Percentiles rank a stretch among this genome's conserved stretches.
phyloP scores from a whole-genome alignment of 2,113 vertebrate genomes.

The Phylloscopus whistleri region DNA sequence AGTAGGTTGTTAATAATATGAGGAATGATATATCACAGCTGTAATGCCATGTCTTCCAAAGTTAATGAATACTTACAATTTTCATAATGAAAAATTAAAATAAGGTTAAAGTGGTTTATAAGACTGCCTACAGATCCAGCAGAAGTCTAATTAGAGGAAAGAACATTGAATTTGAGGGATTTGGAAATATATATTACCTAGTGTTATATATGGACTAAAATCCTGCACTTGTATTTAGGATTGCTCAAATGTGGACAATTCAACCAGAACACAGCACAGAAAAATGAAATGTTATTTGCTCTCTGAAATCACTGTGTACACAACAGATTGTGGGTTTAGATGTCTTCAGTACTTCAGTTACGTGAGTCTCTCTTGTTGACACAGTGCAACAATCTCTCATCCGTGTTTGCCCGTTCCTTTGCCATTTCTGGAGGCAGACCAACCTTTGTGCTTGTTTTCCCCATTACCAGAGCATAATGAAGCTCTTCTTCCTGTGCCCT shows the following conservation, averaged over 20 bases:
- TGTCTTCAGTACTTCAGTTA: neutral
- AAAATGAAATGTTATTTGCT: constrained; percentile 33
- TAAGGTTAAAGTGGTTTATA: constrained; percentile 73
- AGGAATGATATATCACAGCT: constrained; percentile 70
- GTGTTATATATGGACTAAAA: constrained; percentile 27
- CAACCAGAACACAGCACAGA: neutral
- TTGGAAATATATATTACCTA: constrained; percentile 56
- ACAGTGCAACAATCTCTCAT: constrained; percentile 1
- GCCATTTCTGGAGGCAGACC: neutral
- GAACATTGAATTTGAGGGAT: constrained; percentile 61
- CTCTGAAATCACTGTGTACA: constrained; percentile 38
- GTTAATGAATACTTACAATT: constrained; percentile 77
- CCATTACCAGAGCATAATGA: neutral
- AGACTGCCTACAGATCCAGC: constrained; percentile 66
- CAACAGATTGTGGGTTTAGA: constrained; percentile 34
- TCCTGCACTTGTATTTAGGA: neutral
- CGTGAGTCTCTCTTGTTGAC: constrained; percentile 17
- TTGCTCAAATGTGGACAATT: neutral
- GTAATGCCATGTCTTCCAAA: constrained; percentile 69
- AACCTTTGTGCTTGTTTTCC: neutral
- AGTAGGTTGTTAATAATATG: constrained; percentile 71
- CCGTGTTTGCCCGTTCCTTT: neutral
- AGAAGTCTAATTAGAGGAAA: constrained; percentile 70
- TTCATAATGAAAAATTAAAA: constrained; percentile 78
- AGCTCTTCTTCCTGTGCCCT: neutral